Evolutionary conservation across 2,113 vertebrate species (phyloP).

Genomic region (Percopsis transmontana): DNA sequence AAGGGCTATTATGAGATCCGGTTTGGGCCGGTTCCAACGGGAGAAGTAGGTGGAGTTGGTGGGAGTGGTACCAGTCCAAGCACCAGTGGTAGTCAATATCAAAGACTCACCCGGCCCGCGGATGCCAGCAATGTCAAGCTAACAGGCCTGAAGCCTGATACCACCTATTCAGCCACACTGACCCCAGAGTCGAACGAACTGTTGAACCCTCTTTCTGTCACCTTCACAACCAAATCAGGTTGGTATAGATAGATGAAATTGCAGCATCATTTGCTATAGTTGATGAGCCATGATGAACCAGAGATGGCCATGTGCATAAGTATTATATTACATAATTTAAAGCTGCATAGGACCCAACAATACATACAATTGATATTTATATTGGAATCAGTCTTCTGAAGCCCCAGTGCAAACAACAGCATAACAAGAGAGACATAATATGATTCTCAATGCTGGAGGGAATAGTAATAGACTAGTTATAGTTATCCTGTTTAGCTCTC

Average conservation of each 20-base stretch:
- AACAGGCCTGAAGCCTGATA: conserved; percentile 78
- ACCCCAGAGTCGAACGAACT: conserved; percentile 82
- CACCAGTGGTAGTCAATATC: conserved; percentile 47
- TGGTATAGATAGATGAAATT: background rate
- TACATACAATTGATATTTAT: too few species aligned
- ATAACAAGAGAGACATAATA: too few species aligned
- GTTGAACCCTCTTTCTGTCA: conserved; percentile 76
- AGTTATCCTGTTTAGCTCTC: too few species aligned
- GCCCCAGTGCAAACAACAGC: too few species aligned
- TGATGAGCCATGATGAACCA: background rate
- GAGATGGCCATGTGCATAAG: too few species aligned
- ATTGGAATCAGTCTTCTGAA: too few species aligned
- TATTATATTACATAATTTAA: too few species aligned
- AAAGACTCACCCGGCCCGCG: conserved; percentile 72
- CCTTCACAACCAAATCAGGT: conserved; percentile 87
- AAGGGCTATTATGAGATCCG: conserved; percentile 83
- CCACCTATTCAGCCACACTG: conserved; percentile 85
- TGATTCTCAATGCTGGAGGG: too few species aligned
- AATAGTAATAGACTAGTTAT: too few species aligned
- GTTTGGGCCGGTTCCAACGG: conserved; percentile 61
- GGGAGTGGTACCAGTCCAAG: conserved; percentile 64
- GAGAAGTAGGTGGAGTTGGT: conserved; percentile 8
- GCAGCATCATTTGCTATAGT: background rate
- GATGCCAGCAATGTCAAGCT: conserved; percentile 75
- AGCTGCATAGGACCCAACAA: too few species aligned